A percentile compares a stretch with the other conserved stretches of the same genome.
Conservation (phyloP, 2,113 vertebrate species). For the Bos taurus region ARS-UCD2.0 NC_037337.1:34432001-34432500, state of each 20-base stretch:
- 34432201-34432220: background rate
- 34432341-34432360: background rate
- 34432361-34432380: background rate
- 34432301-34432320: background rate
- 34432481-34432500: background rate
- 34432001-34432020: background rate
- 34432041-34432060: background rate
- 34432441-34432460: slow-evolving; percentile 21
- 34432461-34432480: background rate
- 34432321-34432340: background rate
- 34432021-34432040: background rate
- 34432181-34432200: background rate
- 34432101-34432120: background rate
- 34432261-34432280: background rate
- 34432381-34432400: background rate
- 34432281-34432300: background rate
- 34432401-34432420: background rate
- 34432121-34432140: background rate
- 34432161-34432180: background rate
- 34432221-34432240: background rate
- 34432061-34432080: background rate
- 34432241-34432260: background rate
- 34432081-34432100: background rate
- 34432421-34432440: background rate
- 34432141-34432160: background rate